phyloP scores from a whole-genome alignment of 2,888 invertebrate genomes.

The Shargacucullia verbasci region DNA sequence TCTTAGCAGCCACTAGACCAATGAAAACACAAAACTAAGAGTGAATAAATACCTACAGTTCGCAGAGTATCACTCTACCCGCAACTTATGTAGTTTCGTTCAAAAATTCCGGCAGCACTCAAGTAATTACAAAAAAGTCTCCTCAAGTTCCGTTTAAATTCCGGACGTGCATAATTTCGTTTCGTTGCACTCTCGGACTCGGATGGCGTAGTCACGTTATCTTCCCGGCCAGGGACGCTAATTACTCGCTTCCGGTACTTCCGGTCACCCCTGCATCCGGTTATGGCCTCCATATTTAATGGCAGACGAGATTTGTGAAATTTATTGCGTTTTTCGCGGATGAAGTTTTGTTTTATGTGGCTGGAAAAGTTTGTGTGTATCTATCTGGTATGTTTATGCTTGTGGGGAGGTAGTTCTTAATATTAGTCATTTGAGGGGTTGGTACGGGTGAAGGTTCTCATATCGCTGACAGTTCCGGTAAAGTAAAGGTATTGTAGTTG shows the following conservation, averaged over 20 bases:
- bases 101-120: conserved; percentile 15
- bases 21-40: too few relatives aligned
- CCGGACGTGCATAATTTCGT: conserved; percentile 43
- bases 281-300: conserved; percentile 47
- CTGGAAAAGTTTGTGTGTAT: conserved; percentile 14
- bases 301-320: conserved; percentile 38
- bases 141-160: conserved; percentile 36
- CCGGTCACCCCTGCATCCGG: conserved; percentile 39
- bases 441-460: too few relatives aligned
- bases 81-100: too few relatives aligned
- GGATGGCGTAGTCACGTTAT: conserved; percentile 46
- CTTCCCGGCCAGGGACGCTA: conserved; percentile 39
- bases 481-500: too few relatives aligned
- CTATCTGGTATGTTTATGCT: conserved; percentile 4
- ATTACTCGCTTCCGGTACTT: conserved; percentile 48
- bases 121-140: conserved; percentile 38
- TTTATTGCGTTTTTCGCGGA: conserved; percentile 41
- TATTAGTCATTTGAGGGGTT: neutral
- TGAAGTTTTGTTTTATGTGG: conserved; percentile 37
- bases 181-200: conserved; percentile 33
- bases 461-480: too few relatives aligned
- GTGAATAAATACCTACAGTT: too few relatives aligned
- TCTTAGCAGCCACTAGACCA: too few relatives aligned
- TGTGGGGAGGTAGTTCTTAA: neutral
- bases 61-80: too few relatives aligned